Evolutionary conservation across 2,797 vertebrate species (phyloP).

Genomic region (Sebastes dallii): DNA sequence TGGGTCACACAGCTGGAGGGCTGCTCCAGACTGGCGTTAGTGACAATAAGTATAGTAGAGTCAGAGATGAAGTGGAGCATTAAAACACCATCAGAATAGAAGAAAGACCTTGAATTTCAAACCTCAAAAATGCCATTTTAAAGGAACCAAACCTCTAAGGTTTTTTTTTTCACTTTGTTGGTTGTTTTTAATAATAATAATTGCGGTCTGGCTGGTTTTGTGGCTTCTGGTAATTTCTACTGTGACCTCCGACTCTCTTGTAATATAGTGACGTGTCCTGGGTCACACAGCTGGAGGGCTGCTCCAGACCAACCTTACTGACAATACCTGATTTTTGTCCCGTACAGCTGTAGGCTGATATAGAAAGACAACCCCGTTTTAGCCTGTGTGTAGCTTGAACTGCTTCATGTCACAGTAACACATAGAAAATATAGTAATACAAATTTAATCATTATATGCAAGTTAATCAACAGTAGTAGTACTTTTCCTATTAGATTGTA

Average conservation of each 20-base stretch:
- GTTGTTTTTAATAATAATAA: neutral
- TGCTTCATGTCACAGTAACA: neutral
- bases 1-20: neutral
- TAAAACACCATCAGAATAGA: no score
- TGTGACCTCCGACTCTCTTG: constrained; percentile 14
- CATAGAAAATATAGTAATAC: neutral
- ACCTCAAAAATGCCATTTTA: neutral
- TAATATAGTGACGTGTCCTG: neutral
- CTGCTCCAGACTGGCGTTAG: neutral
- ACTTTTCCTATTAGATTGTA: neutral
- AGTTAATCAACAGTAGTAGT: neutral
- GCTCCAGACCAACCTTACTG: neutral
- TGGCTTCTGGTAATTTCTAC: constrained; percentile 25
- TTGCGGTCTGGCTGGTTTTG: neutral
- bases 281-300: neutral
- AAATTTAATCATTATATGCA: neutral
- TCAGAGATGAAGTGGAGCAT: no score
- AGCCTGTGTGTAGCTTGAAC: neutral
- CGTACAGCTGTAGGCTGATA: neutral
- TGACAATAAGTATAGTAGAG: no score
- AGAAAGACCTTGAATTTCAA: neutral
- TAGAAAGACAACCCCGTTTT: neutral
- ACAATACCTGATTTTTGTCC: neutral
- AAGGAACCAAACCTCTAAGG: neutral
- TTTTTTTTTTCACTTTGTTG: neutral